Evolutionary conservation across 2,888 invertebrate species (phyloP).

Genomic region (Pasiphila rectangulata): DNA sequence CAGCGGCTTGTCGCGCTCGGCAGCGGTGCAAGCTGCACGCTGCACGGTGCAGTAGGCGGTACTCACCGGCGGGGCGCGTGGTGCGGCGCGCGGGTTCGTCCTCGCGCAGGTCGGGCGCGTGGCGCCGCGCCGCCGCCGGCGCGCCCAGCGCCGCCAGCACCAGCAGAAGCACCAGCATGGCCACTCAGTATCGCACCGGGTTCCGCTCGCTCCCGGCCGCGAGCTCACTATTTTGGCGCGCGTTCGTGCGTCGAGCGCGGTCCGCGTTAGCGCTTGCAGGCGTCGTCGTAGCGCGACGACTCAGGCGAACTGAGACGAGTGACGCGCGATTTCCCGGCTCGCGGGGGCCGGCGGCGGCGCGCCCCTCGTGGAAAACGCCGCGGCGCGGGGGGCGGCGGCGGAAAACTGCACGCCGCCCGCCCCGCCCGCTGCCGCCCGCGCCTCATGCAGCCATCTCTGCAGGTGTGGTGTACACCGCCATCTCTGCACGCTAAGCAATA

Average conservation of each 20-base stretch:
- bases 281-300: slow-evolving; percentile 74
- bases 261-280: slow-evolving; percentile 58
- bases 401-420: slow-evolving; percentile 66
- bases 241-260: slow-evolving; percentile 51
- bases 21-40: background rate
- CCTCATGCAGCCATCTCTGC: slow-evolving; percentile 7
- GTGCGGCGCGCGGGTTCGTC: slow-evolving; percentile 84
- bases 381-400: slow-evolving; percentile 66
- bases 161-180: slow-evolving; percentile 69
- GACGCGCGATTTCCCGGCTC: slow-evolving; percentile 74
- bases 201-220: slow-evolving; percentile 61
- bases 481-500: background rate
- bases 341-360: slow-evolving; percentile 66
- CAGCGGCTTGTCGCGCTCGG: slow-evolving; percentile 5
- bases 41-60: slow-evolving; percentile 48
- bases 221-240: slow-evolving; percentile 76
- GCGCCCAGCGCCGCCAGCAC: slow-evolving; percentile 55
- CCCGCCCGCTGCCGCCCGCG: slow-evolving; percentile 42
- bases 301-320: slow-evolving; percentile 73
- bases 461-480: too few species aligned
- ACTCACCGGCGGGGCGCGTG: slow-evolving; percentile 59
- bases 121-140: slow-evolving; percentile 72
- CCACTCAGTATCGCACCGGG: slow-evolving; percentile 54
- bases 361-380: slow-evolving; percentile 75
- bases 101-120: slow-evolving; percentile 83